Evolutionary conservation across 2,797 vertebrate species (phyloP), one percentile per base, ranked within the genome.

Genomic region (Moxostoma hubbsi): DNA sequence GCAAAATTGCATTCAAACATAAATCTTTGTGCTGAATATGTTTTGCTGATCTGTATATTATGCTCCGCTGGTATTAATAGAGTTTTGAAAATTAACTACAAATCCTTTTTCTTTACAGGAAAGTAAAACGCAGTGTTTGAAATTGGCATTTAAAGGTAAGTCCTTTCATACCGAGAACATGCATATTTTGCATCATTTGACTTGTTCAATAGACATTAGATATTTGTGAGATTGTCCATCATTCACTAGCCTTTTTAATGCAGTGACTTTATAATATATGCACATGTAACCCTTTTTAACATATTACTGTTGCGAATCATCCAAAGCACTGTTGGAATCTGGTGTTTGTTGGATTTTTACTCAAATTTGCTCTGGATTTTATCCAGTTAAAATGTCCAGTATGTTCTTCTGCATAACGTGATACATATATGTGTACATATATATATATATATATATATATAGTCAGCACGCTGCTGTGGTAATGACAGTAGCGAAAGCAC

Each of bases 81-180:
- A n/a, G 15, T 13, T 51, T 62, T 7, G 5, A 51, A 9, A 12
- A 12, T n/a, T 63, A 24, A 66, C 11, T 68, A 54, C 73, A 7
- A 67, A 9, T 47, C 70, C 72, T 50, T 73, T 85, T 83, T 80
- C 80, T 86, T 81, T 81, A 87, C 90, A 99, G 98, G 98, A 99
- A 95, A 98, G 96, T 58, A 99, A 99, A 94, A 99, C 96, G 1
- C 97, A 99, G 84, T 99, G 98, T 94, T 92, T 99, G 86, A 94
- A 96, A 90, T 95, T 99, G 87, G 98, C 98, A 85, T 97, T 95
- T n/a, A 99, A 99, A 98, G 97, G 98, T 99, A 95, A 96, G 96
- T n/a, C 53, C 46, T 15, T 62, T 58, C 8, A 13, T 6, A 18
- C 7, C n/a, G 15, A 24, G 9, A 73, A 55, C 51, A 62, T n/a